Percentiles rank a stretch among this genome's conserved stretches.
These are phyloP conservation scores for Drosophila antonietae DNA, from an alignment of 2,888 invertebrate genomes.

Conservation along the genomic window DNA sequence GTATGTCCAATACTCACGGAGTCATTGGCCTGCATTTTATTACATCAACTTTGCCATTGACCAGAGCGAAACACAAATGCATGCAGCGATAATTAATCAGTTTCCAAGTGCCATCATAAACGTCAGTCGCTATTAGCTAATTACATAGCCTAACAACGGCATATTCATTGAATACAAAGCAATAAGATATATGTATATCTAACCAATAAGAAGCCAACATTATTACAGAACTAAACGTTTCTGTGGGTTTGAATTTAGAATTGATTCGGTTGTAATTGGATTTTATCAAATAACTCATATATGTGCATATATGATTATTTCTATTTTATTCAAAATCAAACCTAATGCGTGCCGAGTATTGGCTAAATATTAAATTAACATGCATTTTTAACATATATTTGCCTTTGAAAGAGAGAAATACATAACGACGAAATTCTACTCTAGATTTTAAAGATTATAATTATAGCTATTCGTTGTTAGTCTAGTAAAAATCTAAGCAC, in stretches of 20 bases:
- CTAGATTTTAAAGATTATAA: background rate
- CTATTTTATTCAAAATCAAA: too few species aligned
- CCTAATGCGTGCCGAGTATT: too few species aligned
- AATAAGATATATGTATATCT: background rate
- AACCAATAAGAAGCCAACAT: background rate
- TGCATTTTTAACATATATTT: too few species aligned
- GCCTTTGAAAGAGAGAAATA: too few species aligned
- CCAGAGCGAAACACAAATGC: conserved; percentile 16
- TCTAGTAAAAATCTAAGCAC: background rate
- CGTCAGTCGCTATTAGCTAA: conserved; percentile 38
- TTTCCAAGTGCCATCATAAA: conserved; percentile 46
- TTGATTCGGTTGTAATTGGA: background rate
- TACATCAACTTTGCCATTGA: conserved; percentile 22
- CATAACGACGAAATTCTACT: too few species aligned
- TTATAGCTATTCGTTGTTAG: background rate
- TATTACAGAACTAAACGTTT: background rate
- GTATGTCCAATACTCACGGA: conserved; percentile 9
- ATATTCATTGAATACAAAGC: conserved; percentile 30
- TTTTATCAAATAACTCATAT: background rate
- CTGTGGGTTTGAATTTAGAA: background rate
- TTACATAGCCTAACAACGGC: conserved; percentile 23
- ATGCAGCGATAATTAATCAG: conserved; percentile 51
- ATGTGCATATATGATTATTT: too few species aligned
- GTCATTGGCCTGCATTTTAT: conserved; percentile 51
- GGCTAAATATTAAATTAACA: too few species aligned